Conservation (phyloP, 2,888 invertebrate species). For the Drosophila atroscutellata region DNA sequence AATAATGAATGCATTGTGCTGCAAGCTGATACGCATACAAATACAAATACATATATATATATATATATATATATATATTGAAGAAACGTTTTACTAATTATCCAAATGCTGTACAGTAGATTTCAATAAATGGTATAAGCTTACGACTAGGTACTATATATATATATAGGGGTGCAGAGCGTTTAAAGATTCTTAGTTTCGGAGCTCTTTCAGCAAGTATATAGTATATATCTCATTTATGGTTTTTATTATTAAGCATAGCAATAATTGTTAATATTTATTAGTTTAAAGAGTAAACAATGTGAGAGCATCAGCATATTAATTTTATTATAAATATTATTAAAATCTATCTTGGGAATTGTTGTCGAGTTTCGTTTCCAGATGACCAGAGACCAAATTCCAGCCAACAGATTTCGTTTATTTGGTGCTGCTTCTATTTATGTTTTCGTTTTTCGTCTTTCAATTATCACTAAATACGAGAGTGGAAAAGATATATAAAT, state of each 20-base stretch:
- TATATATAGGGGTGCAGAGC: slow-evolving; percentile 38
- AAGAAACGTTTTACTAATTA: slow-evolving; percentile 21
- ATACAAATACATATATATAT: neutral
- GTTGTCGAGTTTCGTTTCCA: slow-evolving; percentile 13
- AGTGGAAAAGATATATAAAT: slow-evolving; percentile 3
- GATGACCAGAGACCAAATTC: slow-evolving; percentile 10
- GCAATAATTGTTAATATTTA: slow-evolving; percentile 7
- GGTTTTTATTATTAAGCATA: slow-evolving; percentile 5
- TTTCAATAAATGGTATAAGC: slow-evolving; percentile 33
- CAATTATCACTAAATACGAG: slow-evolving; percentile 60
- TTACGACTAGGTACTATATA: slow-evolving; percentile 53
- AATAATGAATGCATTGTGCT: slow-evolving; percentile 15
- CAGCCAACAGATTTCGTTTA: slow-evolving; percentile 14
- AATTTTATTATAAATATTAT: slow-evolving; percentile 1
- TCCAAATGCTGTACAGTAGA: slow-evolving; percentile 39
- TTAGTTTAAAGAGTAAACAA: slow-evolving; percentile 13
- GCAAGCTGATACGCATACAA: slow-evolving; percentile 25
- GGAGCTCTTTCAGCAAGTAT: slow-evolving; percentile 15
- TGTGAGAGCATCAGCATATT: slow-evolving; percentile 13
- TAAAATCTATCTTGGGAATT: slow-evolving; percentile 12
- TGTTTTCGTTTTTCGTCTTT: slow-evolving; percentile 1
- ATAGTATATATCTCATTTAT: neutral
- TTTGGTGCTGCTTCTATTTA: slow-evolving; percentile 31
- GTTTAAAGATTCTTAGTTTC: slow-evolving; percentile 41
- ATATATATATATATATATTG: slow-evolving; percentile 16